Conservation (phyloP, 2,797 vertebrate genomes). For the Coregonus sp. region DNA sequence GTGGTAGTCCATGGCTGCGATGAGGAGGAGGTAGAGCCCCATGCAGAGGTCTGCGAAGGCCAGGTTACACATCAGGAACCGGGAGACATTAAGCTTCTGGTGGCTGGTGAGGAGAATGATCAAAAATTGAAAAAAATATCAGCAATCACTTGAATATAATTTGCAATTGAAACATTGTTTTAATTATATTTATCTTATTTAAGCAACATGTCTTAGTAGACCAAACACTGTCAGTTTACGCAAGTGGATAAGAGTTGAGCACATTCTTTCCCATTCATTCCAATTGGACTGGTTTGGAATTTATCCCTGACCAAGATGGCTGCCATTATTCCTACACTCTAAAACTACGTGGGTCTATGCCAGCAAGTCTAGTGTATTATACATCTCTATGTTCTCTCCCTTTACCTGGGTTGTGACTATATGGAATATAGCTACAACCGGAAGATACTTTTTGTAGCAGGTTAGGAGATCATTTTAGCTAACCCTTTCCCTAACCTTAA, state of each 20-base stretch:
- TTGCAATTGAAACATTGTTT: neutral
- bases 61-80: slow-evolving; percentile 93
- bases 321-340: neutral
- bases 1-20: slow-evolving; percentile 83
- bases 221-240: no score
- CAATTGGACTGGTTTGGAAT: neutral
- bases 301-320: neutral
- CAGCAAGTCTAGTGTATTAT: no score
- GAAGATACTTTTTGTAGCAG: no score
- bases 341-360: no score
- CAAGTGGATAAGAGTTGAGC: neutral
- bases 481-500: no score
- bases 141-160: neutral
- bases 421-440: no score
- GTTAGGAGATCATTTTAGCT: no score
- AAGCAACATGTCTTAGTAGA: neutral
- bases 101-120: slow-evolving; percentile 69
- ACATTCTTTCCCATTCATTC: neutral
- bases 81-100: slow-evolving; percentile 85
- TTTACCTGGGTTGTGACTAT: no score
- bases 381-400: no score
- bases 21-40: slow-evolving; percentile 90
- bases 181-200: neutral
- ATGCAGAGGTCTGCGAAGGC: slow-evolving; percentile 91
- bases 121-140: neutral